Percentiles rank a stretch among this genome's conserved stretches.
phyloP scores from a whole-genome alignment of 2,888 invertebrate genomes.

The Ditula angustiorana region DNA sequence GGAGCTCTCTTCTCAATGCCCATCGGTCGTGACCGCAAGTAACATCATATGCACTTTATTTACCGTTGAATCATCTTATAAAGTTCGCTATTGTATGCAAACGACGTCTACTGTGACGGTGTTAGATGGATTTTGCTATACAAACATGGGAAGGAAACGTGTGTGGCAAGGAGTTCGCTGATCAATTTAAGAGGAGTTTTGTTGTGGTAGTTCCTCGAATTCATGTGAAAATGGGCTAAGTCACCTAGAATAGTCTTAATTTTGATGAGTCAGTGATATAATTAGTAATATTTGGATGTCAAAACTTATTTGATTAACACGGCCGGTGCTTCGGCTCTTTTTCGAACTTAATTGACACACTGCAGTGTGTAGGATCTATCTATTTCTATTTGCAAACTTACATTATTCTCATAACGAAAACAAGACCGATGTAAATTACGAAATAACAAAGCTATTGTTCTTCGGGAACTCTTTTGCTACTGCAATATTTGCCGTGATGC shows the following conservation, averaged over 20 bases:
- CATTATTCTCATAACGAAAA: neutral
- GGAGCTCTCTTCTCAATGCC: conserved; percentile 29
- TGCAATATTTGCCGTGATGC: conserved; percentile 9
- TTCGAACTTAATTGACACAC: no score
- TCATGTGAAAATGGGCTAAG: conserved; percentile 8
- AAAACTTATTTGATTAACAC: no score
- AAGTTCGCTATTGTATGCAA: conserved; percentile 53
- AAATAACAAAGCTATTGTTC: conserved; percentile 19
- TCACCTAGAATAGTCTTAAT: no score
- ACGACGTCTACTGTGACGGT: conserved; percentile 44
- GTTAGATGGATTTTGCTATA: conserved; percentile 45
- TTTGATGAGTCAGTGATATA: no score
- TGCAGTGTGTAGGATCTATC: no score
- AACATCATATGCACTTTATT: conserved; percentile 40
- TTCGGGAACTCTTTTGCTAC: neutral
- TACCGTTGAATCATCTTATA: conserved; percentile 51
- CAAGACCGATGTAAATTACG: neutral
- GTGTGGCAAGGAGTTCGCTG: neutral
- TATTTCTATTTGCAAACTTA: neutral
- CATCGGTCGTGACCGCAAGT: conserved; percentile 32
- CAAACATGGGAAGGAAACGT: conserved; percentile 23
- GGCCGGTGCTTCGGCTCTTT: no score
- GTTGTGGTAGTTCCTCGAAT: neutral
- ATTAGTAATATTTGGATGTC: no score
- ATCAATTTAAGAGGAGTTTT: no score